Percentiles rank a stretch among this genome's conserved stretches.
phyloP scores from a whole-genome alignment of 2,797 vertebrate species.

The Microcaecilia unicolor region DNA sequence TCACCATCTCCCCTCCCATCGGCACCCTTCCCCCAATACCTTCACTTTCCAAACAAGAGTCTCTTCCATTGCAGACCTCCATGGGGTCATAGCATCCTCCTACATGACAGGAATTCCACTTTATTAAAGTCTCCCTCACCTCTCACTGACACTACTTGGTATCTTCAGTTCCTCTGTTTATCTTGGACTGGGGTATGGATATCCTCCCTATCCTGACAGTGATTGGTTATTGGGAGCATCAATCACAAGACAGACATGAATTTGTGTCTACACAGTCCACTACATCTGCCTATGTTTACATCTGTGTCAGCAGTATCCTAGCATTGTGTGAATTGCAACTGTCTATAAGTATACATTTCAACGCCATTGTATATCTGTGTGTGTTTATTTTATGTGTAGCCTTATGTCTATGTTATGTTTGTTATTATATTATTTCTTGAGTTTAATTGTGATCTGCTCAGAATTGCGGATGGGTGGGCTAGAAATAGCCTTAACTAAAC shows the following conservation, averaged over 20 bases:
- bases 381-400: no score
- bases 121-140: conserved; percentile 15
- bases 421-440: no score
- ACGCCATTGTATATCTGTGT: no score
- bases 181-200: conserved; percentile 8
- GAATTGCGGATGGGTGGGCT: no score
- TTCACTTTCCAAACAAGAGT: neutral
- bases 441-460: no score
- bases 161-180: conserved; percentile 29
- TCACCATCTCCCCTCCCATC: conserved; percentile 14
- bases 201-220: conserved; percentile 13
- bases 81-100: neutral
- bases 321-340: no score
- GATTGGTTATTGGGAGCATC: neutral
- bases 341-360: no score
- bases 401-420: no score
- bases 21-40: conserved; percentile 3
- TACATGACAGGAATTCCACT: neutral
- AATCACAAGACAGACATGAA: neutral
- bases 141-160: conserved; percentile 3
- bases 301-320: no score
- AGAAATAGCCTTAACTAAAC: no score
- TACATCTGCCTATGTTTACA: no score
- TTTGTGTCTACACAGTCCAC: no score
- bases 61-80: neutral